Evolutionary conservation across 1,140 invertebrate genomes (phyloP), one percentile per base, ranked within the genome.

Genomic region (Calephelis virginiensis): DNA sequence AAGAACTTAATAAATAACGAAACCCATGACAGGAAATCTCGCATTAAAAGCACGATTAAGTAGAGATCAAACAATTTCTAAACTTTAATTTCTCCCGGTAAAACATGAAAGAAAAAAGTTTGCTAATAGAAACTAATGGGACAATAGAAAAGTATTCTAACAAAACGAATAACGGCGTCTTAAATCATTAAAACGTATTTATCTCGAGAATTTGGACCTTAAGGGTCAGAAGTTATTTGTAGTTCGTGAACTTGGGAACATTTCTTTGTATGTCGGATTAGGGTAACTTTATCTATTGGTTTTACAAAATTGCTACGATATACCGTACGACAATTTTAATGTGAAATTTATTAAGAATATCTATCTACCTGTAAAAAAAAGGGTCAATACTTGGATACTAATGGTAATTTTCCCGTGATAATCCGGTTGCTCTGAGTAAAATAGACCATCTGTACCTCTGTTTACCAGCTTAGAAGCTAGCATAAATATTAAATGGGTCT

Each of bases 31-130:
- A 43, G 7, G 8, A 9, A 43, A 43, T 43, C 40, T 9, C 40
- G 40, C 40, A 43, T 43, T 43, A 43, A 43, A 43, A 43, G 40
- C 8, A 43, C 40, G 40, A 8, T 43, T 43, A 1, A 43, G 40
- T 43, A 43, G 40, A 53, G 50, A 53, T 53, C 50, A 53, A 53
- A 53, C 50, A 53, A 53, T 53, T 53, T 10, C 17, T 17, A 17
- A 53, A 53, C 53, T 56, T 56, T 38, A 56, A 56, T 56, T 56
- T 56, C 17, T 14, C 53, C 17, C 53, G 53, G 28, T 56, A 56
- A 56, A 56, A 56, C 53, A 56, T 56, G 53, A 56, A 56, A 56
- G 53, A 56, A 56, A 56, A 43, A 56, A 56, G 28, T 56, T 56
- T 37, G 10, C 53, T 56, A 56, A 56, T 37, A 56, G 28, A 56